phyloP scores from a whole-genome alignment of 2,113 vertebrate genomes.

The Poecile atricapillus region DNA sequence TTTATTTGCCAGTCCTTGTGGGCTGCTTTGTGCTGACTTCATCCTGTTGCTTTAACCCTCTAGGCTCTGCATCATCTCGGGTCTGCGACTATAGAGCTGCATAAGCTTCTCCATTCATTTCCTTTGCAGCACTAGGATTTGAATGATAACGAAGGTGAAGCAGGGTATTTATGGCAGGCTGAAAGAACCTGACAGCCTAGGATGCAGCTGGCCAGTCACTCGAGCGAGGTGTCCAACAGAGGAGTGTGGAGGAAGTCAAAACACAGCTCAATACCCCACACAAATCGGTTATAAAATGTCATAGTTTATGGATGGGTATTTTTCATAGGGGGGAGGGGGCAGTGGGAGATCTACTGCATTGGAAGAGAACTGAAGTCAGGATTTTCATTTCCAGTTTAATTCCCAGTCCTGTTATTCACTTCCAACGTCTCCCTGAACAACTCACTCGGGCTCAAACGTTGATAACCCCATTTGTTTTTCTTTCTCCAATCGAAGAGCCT shows the following conservation, averaged over 20 bases:
- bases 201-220: neutral
- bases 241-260: neutral
- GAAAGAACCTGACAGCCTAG: neutral
- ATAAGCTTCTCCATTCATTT: neutral
- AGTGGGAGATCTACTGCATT: neutral
- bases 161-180: neutral
- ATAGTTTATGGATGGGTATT: neutral
- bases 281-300: neutral
- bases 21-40: constrained; percentile 47
- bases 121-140: neutral
- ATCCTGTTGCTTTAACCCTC: constrained; percentile 44
- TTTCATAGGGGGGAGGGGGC: neutral
- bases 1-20: constrained; percentile 31
- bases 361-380: neutral
- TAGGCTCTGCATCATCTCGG: neutral
- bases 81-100: neutral
- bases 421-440: neutral
- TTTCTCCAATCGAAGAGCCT: neutral
- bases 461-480: neutral
- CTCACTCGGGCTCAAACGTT: neutral
- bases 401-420: neutral
- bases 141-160: neutral
- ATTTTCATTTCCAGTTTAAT: neutral
- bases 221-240: neutral
- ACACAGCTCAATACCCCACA: neutral